A percentile compares a stretch with the other conserved stretches of the same genome.
Conservation (phyloP, 2,888 invertebrate species). For the Sipha maydis region DNA sequence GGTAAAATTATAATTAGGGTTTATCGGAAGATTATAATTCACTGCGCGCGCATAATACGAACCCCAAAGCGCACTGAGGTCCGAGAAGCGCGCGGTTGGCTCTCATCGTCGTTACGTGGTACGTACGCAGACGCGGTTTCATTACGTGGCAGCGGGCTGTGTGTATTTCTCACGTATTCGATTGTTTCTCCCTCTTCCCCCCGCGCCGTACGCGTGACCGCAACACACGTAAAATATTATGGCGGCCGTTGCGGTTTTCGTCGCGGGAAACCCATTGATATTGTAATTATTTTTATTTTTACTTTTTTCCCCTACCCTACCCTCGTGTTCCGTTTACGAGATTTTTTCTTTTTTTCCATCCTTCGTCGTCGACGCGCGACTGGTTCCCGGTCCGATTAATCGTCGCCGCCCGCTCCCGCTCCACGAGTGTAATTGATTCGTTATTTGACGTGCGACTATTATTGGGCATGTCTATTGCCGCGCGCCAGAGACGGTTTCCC, state of each 20-base stretch:
- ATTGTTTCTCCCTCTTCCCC: not conserved
- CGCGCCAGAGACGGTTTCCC: not conserved
- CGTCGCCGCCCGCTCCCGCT: not conserved
- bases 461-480: no score
- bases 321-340: not conserved
- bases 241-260: conserved; percentile 57
- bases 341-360: not conserved
- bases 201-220: not conserved
- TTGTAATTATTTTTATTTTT: conserved; percentile 22
- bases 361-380: not conserved
- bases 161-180: conserved; percentile 39
- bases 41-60: no score
- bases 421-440: conserved; percentile 19
- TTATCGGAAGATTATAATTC: conserved; percentile 28
- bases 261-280: conserved; percentile 18
- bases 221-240: conserved; percentile 46
- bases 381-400: conserved; percentile 46
- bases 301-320: not conserved
- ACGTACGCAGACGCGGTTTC: not conserved
- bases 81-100: no score
- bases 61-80: no score
- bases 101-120: not conserved
- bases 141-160: no score
- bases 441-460: not conserved
- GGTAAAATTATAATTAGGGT: conserved; percentile 37